These are phyloP conservation scores for Byasa hedistus DNA, from an alignment of 2,888 invertebrate species.

Conservation along the genomic window DNA sequence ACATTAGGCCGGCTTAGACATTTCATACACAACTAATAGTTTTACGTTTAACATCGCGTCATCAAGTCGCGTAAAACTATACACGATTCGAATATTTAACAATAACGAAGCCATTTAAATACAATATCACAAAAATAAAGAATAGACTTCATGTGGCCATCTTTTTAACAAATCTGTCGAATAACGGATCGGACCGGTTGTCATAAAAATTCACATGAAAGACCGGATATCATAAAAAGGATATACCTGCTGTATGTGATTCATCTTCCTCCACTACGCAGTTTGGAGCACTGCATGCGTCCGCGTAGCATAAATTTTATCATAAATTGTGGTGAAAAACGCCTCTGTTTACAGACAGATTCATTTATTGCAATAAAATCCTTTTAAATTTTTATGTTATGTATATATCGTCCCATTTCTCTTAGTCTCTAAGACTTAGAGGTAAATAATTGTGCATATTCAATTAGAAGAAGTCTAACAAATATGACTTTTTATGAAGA, in stretches of 20 bases:
- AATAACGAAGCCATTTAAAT: conserved; percentile 44
- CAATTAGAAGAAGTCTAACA: no score
- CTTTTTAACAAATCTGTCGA: conserved; percentile 22
- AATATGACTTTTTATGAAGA: no score
- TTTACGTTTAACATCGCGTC: neutral
- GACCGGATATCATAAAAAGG: conserved; percentile 26
- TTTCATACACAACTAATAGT: neutral
- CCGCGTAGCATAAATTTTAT: conserved; percentile 1
- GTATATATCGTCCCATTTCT: no score
- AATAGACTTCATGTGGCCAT: conserved; percentile 19
- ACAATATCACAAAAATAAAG: conserved; percentile 20
- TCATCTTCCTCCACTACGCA: conserved; percentile 15
- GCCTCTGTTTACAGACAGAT: conserved; percentile 7
- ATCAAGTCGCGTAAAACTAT: conserved; percentile 12
- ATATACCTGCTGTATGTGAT: conserved; percentile 20
- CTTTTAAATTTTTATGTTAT: no score
- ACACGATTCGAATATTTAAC: conserved; percentile 40
- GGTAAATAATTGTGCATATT: no score
- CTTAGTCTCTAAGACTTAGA: no score
- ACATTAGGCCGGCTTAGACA: neutral
- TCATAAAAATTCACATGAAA: conserved; percentile 25
- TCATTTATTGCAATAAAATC: neutral
- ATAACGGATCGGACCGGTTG: conserved; percentile 29
- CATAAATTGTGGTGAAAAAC: neutral
- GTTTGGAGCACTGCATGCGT: conserved; percentile 5